Evolutionary conservation across 2,797 vertebrate genomes (phyloP), one percentile per base, ranked within the genome.

Genomic region (Neosilurus hyrtlii): DNA sequence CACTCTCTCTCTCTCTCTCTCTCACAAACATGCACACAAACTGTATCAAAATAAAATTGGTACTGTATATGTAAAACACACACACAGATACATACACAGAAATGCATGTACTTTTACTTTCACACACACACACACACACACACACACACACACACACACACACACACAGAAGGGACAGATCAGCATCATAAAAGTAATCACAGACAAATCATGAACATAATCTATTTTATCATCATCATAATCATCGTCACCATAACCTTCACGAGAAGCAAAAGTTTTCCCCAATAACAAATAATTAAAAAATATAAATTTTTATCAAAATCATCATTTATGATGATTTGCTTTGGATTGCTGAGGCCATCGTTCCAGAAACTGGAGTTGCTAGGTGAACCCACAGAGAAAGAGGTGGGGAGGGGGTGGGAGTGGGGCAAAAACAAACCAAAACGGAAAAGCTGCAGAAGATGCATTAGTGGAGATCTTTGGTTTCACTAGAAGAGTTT

Each of bases 271-370:
- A 93, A 93, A 94, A 93, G 93, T 92, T 87, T 91, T 92, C 88
- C 83, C 81, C 84, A 94, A 94, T 93, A 94, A 96, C 94, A 95
- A 95, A 95, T 95, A 95, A 93, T 95, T 94, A 95, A 96, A 85
- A 96, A 96, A 96, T 96, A 96, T 95, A 96, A 94, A 95, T 93
- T 93, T 94, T 95, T 92, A 90, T 93, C 87, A 85, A 87, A 73
- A 85, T 87, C 79, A 82, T 86, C 82, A 88, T 91, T 59, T 89
- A 90, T 91, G 94, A 94, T 93, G 91, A 94, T 94, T 94, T 91
- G 93, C 94, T 95, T 96, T 95, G 95, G 94, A 94, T 94, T 94
- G 93, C 92, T 94, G 94, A 96, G 94, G 94, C 95, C 92, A 93
- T 91, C 86, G 91, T 93, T 94, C 93, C 89, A 86, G 83, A 92